Evolutionary conservation across 2,113 vertebrate species (phyloP).

Genomic region (Notarius lentiginosus): DNA sequence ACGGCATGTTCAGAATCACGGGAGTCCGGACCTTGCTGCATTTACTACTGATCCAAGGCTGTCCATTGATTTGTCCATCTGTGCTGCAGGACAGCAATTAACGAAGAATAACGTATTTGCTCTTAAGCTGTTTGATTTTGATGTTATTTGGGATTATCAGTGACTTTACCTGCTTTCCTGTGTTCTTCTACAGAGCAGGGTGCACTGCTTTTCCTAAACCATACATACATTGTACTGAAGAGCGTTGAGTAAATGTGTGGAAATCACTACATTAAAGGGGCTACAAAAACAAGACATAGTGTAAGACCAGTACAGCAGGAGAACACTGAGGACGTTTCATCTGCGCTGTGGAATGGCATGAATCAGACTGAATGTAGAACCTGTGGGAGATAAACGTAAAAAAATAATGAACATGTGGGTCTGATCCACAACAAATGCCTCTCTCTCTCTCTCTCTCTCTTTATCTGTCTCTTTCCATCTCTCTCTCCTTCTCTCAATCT

Average conservation of each 20-base stretch:
- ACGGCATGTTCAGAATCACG: conserved; percentile 25
- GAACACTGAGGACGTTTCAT: neutral
- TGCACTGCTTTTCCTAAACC: neutral
- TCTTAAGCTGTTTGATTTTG: neutral
- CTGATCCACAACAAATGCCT: neutral
- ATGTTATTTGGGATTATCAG: neutral
- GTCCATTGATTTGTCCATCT: conserved; percentile 5
- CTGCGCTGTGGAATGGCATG: neutral
- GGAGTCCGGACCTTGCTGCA: neutral
- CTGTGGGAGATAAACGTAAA: neutral
- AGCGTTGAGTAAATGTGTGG: neutral
- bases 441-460: neutral
- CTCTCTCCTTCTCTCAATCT: no score
- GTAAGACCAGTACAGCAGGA: neutral
- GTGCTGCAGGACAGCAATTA: conserved; percentile 6
- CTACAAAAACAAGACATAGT: neutral
- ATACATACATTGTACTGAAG: neutral
- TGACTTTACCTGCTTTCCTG: neutral
- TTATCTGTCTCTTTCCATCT: no score
- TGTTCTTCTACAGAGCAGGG: neutral
- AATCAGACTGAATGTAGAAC: neutral
- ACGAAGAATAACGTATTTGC: neutral
- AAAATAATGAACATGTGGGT: neutral
- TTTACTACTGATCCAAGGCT: neutral
- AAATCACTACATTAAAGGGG: neutral